These are phyloP conservation scores for Ormia ochracea DNA, from an alignment of 2,888 invertebrate species.

Conservation along the genomic window DNA sequence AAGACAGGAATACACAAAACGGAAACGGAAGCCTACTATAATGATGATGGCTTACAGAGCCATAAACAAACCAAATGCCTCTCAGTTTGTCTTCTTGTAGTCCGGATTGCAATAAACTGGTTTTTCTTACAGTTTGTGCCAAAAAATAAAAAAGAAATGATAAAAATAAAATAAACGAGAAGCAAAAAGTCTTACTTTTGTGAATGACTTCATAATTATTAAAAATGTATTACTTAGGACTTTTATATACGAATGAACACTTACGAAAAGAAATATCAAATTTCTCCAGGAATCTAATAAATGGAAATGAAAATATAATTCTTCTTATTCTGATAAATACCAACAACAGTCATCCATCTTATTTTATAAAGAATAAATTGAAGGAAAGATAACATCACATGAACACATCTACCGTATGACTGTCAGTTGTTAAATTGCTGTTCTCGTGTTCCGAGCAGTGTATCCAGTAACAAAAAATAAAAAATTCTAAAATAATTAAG, in stretches of 20 bases:
- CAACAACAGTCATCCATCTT: no score
- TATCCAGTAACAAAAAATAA: no score
- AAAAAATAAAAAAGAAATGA: not conserved
- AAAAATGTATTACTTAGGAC: no score
- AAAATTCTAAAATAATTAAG: no score
- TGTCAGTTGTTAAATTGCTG: not conserved
- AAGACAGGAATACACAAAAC: slow-evolving; percentile 41
- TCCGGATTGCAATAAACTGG: slow-evolving; percentile 35
- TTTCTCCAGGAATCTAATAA: no score
- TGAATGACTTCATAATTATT: no score
- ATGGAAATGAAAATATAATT: no score
- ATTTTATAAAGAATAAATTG: not conserved
- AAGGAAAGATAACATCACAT: not conserved
- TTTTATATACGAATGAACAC: not conserved
- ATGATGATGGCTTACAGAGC: slow-evolving; percentile 54
- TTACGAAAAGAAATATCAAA: no score
- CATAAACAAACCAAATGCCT: slow-evolving; percentile 31
- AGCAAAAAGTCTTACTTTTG: not conserved
- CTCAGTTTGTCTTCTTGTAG: slow-evolving; percentile 14
- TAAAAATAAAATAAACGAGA: not conserved
- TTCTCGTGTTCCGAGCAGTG: no score
- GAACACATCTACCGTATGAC: not conserved
- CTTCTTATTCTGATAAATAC: no score
- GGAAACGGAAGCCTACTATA: slow-evolving; percentile 65
- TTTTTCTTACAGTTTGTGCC: slow-evolving; percentile 26